phyloP scores from a whole-genome alignment of 2,797 vertebrate species.

The Peromyscus attwateri region DNA sequence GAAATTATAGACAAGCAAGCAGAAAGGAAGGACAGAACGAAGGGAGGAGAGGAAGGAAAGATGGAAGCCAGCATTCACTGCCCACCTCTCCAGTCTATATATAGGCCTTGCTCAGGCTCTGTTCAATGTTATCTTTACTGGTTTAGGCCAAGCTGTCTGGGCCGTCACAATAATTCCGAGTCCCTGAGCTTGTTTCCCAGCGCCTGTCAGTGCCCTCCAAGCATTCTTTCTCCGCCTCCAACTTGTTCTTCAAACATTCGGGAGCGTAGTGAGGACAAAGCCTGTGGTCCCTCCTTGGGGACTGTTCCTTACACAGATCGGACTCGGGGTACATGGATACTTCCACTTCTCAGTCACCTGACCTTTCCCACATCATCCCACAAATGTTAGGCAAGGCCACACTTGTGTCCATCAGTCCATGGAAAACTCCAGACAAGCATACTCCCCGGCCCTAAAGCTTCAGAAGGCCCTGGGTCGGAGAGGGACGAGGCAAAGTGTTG shows the following conservation, averaged over 20 bases:
- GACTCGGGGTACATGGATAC: background rate
- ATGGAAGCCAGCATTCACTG: background rate
- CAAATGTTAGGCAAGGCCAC: background rate
- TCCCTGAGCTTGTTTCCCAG: constrained; percentile 25
- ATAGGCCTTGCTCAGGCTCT: constrained; percentile 63
- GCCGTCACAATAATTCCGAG: constrained; percentile 34
- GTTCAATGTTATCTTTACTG: constrained; percentile 42
- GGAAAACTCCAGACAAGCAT: constrained; percentile 5
- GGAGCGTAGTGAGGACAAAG: background rate
- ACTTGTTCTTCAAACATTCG: constrained; percentile 46
- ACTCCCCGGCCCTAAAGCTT: background rate
- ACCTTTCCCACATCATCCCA: background rate
- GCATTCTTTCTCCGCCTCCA: constrained; percentile 41
- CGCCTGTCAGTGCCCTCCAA: background rate
- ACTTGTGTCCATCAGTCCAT: background rate
- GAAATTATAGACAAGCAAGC: too few relatives aligned
- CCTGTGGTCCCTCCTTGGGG: background rate
- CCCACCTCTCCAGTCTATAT: constrained; percentile 31
- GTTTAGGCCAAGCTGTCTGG: constrained; percentile 73
- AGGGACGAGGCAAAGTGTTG: background rate
- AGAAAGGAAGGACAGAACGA: background rate
- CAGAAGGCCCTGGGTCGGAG: background rate
- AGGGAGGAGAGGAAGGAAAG: background rate
- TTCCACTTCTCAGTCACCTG: background rate
- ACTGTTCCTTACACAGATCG: background rate